Evolutionary conservation across 2,888 invertebrate genomes (phyloP).

Genomic region (Zygogramma bicolorata): DNA sequence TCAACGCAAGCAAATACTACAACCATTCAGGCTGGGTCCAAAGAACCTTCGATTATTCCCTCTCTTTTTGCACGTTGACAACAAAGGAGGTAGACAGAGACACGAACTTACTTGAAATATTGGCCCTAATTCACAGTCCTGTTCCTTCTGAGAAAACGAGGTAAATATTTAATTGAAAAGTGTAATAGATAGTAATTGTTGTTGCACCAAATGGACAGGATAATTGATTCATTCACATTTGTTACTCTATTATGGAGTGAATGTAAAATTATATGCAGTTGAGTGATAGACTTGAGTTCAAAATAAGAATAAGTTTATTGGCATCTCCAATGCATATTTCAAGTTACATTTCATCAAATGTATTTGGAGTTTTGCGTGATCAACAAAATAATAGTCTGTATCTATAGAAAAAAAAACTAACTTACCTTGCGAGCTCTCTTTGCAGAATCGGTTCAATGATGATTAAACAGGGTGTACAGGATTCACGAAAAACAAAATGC

Average conservation of each 20-base stretch:
- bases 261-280: not conserved
- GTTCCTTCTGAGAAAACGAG: conserved; percentile 40
- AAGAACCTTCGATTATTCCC: conserved; percentile 19
- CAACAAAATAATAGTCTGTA: too few species aligned
- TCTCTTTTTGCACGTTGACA: conserved; percentile 27
- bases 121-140: conserved; percentile 39
- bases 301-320: too few species aligned
- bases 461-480: too few species aligned
- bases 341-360: too few species aligned
- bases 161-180: conserved; percentile 39
- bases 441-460: too few species aligned
- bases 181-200: conserved; percentile 26
- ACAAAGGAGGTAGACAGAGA: conserved; percentile 26
- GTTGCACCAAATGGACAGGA: not conserved
- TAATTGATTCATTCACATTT: conserved; percentile 1
- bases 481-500: too few species aligned
- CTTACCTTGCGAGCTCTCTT: too few species aligned
- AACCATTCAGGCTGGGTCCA: conserved; percentile 24
- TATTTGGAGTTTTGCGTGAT: too few species aligned
- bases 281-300: too few species aligned
- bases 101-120: conserved; percentile 19
- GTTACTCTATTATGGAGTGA: not conserved
- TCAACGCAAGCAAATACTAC: conserved; percentile 27
- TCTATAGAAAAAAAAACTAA: too few species aligned
- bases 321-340: too few species aligned